Conservation (phyloP, 2,888 invertebrate species). For the Acanthosepion esculentum region DNA sequence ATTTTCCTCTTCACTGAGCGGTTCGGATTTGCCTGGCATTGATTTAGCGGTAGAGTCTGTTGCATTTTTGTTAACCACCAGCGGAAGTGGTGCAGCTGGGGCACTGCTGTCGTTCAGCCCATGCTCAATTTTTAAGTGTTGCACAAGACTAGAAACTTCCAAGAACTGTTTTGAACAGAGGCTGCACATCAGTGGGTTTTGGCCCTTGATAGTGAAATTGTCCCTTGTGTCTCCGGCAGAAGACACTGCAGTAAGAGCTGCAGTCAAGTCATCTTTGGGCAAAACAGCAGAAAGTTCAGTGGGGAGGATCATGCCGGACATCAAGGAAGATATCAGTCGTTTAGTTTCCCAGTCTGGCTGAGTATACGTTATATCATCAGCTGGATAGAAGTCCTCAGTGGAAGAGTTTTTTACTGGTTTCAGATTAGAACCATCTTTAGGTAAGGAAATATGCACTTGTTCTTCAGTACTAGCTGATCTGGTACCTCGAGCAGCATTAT, state of each 20-base stretch:
- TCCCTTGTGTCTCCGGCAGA: background rate
- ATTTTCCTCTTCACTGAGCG: background rate
- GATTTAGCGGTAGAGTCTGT: background rate
- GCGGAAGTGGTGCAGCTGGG: background rate
- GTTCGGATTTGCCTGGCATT: background rate
- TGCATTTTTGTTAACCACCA: background rate
- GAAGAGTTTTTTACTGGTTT: background rate
- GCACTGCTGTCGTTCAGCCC: background rate
- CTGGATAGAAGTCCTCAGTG: background rate
- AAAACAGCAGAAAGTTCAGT: background rate
- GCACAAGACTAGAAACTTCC: constrained; percentile 40
- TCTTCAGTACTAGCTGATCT: background rate
- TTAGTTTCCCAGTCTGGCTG: constrained; percentile 36
- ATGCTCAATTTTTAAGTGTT: constrained; percentile 36
- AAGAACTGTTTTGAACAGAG: constrained; percentile 36
- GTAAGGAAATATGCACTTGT: background rate
- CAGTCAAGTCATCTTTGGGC: background rate
- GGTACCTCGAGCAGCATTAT: background rate
- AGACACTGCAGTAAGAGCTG: background rate
- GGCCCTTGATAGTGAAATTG: constrained; percentile 37
- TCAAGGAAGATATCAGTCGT: constrained; percentile 36
- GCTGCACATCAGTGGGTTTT: constrained; percentile 45
- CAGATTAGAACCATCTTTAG: background rate
- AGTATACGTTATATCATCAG: background rate
- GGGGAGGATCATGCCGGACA: constrained; percentile 36